Conservation (phyloP, 2,797 vertebrate species). For the Pogoniulus pusillus region DNA sequence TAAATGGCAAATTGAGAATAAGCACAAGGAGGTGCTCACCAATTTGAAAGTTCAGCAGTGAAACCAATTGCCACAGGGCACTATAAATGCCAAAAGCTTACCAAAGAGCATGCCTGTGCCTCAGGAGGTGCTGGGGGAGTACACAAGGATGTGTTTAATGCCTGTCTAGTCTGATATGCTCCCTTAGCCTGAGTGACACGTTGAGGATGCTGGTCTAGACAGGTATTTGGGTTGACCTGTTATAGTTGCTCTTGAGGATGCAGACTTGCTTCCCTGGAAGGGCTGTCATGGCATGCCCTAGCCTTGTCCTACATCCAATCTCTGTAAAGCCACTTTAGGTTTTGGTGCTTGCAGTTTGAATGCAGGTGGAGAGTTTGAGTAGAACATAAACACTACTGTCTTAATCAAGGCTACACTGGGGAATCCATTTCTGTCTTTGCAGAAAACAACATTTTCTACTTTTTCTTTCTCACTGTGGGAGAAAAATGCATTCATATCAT, state of each 20-base stretch:
- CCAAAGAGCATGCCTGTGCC: not conserved
- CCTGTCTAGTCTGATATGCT: not conserved
- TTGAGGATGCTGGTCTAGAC: not conserved
- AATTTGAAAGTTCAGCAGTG: not conserved
- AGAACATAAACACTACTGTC: slow-evolving; percentile 32
- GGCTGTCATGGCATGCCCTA: not conserved
- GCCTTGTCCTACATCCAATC: not conserved
- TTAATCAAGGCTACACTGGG: slow-evolving; percentile 53
- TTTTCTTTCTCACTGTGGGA: slow-evolving; percentile 27
- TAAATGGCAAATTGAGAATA: not conserved
- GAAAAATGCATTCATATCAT: slow-evolving; percentile 68
- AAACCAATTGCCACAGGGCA: not conserved
- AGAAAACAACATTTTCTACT: slow-evolving; percentile 15
- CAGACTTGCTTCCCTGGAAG: not conserved
- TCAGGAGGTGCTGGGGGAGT: not conserved
- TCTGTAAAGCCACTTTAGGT: not conserved
- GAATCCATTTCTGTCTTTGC: slow-evolving; percentile 48
- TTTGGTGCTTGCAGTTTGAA: not conserved
- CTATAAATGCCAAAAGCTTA: not conserved
- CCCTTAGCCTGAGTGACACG: not conserved
- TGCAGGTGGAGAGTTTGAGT: not conserved
- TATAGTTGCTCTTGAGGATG: not conserved
- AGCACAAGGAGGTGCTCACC: not conserved
- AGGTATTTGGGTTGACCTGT: not conserved
- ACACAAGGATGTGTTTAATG: not conserved